Evolutionary conservation across 2,888 invertebrate species (phyloP).

Genomic region (Polydrusus cervinus): DNA sequence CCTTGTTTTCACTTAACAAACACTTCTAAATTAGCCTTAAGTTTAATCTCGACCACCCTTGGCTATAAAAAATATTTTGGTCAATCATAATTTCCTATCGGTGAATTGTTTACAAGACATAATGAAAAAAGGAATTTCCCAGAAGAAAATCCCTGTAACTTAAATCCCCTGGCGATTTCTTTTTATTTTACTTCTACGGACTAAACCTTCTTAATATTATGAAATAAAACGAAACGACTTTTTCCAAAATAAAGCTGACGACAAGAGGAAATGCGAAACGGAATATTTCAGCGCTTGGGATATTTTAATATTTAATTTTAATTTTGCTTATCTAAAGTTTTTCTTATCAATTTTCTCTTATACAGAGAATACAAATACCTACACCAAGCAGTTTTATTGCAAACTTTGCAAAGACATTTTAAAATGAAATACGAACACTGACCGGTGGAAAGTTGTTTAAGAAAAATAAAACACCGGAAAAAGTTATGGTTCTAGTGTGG

Average conservation of each 20-base stretch:
- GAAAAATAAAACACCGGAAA: neutral
- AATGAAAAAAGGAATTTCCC: constrained; percentile 19
- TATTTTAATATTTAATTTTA: constrained; percentile 46
- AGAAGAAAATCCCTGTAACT: constrained; percentile 22
- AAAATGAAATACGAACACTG: constrained; percentile 23
- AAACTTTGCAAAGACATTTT: constrained; percentile 22
- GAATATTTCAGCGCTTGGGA: constrained; percentile 43
- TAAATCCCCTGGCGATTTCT: constrained; percentile 7
- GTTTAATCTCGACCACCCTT: neutral
- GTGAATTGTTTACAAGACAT: constrained; percentile 18
- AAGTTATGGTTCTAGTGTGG: too few species aligned
- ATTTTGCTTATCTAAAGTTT: constrained; percentile 48
- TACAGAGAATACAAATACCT: constrained; percentile 21
- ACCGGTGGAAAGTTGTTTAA: constrained; percentile 1
- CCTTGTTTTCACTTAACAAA: too few species aligned
- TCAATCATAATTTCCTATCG: constrained; percentile 16
- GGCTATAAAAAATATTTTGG: neutral
- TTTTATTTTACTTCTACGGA: constrained; percentile 16
- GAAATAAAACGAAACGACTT: constrained; percentile 26
- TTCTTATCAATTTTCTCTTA: constrained; percentile 27
- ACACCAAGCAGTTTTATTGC: constrained; percentile 15
- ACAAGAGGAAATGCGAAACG: constrained; percentile 25
- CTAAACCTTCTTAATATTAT: constrained; percentile 33
- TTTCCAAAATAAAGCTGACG: constrained; percentile 33
- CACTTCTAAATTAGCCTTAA: too few species aligned